Base-by-base conservation (phyloP, 2,888 invertebrate species). In the Aphidoletes aphidimyza region DNA sequence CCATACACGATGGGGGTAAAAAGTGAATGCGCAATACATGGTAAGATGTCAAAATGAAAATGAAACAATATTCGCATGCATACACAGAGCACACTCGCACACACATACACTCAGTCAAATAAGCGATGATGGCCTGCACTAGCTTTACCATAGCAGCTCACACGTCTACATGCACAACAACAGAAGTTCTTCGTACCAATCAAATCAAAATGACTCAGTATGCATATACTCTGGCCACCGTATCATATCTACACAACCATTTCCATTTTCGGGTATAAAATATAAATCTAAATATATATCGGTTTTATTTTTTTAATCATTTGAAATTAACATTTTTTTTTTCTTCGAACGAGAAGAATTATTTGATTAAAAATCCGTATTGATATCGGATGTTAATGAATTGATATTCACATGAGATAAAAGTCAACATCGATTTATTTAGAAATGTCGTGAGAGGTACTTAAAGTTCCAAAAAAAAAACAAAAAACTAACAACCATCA, bases 11-110 rank as follows among this genome's bases (percentile, higher is more conserved):
- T 22, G 22, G 54, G 54, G 54, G 54, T 1, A 54, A 54, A 54
- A 54, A 54, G 54, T 54, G 54, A 54, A 54, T 54, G 54, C 54
- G 54, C 54, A 54, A 54, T 54, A 54, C 54, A 54, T 54, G 14
- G 54, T 54, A 22, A 54, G 22, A 54, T 54, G 54, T 54, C 54
- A 54, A 22, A 54, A 6, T 11, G 47, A 47, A 47, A 47, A 47
- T 47, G 47, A 47, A 54, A 54, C 54, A 22, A 5, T 54, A 1
- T 8, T 54, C 54, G 54, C 54, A 54, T 54, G 2, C 54, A 22
- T 9, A 54, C 22, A 54, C 22, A 54, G 22, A 39, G 11, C 39
- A 39, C 39, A 39, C 39, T 8, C 39, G 5, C 11, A 11, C 11
- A 39, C 39, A 39, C 11, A 39, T 39, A 39, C 11, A 39, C 5